Conservation (phyloP, 1,140 invertebrate species). For the Sminthurinus signatus region DNA sequence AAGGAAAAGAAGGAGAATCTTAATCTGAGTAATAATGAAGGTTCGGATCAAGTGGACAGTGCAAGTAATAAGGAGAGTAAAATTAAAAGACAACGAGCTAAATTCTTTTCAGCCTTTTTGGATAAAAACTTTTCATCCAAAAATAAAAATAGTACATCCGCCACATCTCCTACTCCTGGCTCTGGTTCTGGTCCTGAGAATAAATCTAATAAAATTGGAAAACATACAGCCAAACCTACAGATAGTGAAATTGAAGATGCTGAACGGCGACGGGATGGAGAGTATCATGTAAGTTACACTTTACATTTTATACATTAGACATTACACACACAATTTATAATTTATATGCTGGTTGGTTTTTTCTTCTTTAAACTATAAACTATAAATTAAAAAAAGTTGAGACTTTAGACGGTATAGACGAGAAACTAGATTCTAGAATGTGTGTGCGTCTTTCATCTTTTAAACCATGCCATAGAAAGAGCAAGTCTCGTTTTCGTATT, state of each 20-base stretch:
- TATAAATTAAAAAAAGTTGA: too few relatives aligned
- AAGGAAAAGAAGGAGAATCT: conserved; percentile 1
- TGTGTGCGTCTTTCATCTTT: too few relatives aligned
- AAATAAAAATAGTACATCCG: neutral
- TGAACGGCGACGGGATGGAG: conserved; percentile 29
- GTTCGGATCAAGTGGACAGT: neutral
- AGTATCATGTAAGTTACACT: conserved; percentile 29
- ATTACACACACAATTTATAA: too few relatives aligned
- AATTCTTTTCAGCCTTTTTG: conserved; percentile 27
- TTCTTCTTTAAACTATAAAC: too few relatives aligned
- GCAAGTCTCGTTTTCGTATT: too few relatives aligned
- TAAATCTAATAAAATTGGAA: neutral
- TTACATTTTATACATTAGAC: too few relatives aligned
- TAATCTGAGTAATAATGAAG: neutral
- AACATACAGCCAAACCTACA: conserved; percentile 12
- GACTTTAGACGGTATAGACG: too few relatives aligned
- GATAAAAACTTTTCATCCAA: conserved; percentile 20
- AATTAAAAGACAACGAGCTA: conserved; percentile 23
- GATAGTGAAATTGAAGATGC: conserved; percentile 36
- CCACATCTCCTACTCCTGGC: neutral
- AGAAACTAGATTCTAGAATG: too few relatives aligned
- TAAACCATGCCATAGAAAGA: too few relatives aligned
- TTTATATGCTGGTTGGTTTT: too few relatives aligned
- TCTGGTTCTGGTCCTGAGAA: neutral
- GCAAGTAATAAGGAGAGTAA: conserved; percentile 4